Percentiles rank a stretch among this genome's conserved stretches.
These are phyloP conservation scores for Drosophila rellima DNA, from an alignment of 2,888 invertebrate species.

Conservation along the genomic window DNA sequence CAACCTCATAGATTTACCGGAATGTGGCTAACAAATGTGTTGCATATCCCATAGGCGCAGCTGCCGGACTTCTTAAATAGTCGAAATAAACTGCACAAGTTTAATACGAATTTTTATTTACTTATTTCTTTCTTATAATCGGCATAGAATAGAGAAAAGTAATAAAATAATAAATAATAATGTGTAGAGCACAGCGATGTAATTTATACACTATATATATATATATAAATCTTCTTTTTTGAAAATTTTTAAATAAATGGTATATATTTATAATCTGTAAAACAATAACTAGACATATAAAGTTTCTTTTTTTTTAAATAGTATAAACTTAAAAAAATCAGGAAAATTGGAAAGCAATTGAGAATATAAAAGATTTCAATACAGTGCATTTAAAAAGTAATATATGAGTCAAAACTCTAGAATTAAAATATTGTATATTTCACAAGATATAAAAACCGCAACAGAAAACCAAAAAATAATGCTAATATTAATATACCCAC, in stretches of 20 bases:
- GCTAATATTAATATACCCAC: slow-evolving; percentile 10
- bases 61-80: slow-evolving; percentile 44
- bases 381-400: too few species aligned
- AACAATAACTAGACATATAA: too few species aligned
- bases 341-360: too few species aligned
- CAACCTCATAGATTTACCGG: slow-evolving; percentile 63
- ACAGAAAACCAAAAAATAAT: background rate
- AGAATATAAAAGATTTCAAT: too few species aligned
- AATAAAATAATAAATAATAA: background rate
- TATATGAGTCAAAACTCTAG: too few species aligned
- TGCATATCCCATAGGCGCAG: slow-evolving; percentile 57
- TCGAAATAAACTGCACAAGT: slow-evolving; percentile 32
- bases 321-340: too few species aligned
- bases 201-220: background rate
- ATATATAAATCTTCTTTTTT: too few species aligned
- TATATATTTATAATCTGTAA: too few species aligned
- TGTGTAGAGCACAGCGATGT: background rate
- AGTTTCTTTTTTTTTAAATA: too few species aligned
- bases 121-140: slow-evolving; percentile 17
- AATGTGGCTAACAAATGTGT: slow-evolving; percentile 40
- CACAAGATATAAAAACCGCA: too few species aligned
- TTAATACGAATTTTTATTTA: slow-evolving; percentile 13
- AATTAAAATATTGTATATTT: too few species aligned
- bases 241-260: too few species aligned
- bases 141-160: slow-evolving; percentile 1